Conservation (phyloP, 2,888 invertebrate species). For the Hymenopus coronatus region DNA sequence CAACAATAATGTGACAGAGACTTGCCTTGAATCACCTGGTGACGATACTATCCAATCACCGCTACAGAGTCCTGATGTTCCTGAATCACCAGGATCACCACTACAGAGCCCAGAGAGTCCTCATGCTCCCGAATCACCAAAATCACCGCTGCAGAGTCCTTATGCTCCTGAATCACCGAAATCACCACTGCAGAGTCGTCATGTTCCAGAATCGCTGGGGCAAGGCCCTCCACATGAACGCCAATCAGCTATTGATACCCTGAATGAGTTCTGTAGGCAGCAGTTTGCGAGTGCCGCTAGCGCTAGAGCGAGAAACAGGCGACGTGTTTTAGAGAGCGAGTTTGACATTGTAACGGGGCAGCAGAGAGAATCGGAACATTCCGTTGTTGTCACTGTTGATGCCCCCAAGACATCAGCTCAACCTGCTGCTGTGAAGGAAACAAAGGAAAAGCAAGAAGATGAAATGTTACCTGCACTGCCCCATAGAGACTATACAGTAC, state of each 20-base stretch:
- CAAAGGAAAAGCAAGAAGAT: background rate
- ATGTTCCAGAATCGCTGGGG: too few relatives aligned
- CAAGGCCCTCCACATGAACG: too few relatives aligned
- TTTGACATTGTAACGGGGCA: background rate
- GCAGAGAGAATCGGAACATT: background rate
- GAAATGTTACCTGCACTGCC: background rate
- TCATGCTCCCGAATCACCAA: too few relatives aligned
- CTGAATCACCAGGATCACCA: too few relatives aligned
- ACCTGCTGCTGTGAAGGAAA: background rate
- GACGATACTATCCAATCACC: too few relatives aligned
- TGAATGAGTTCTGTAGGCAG: background rate
- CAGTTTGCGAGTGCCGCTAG: background rate
- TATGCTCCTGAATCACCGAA: too few relatives aligned
- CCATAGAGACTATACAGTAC: background rate
- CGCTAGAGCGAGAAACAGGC: background rate
- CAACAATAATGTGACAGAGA: background rate
- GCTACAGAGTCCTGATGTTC: too few relatives aligned
- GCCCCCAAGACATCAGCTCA: background rate
- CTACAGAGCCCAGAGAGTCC: too few relatives aligned
- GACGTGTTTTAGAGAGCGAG: background rate
- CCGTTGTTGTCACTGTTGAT: background rate
- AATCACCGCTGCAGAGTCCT: too few relatives aligned
- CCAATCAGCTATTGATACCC: too few relatives aligned
- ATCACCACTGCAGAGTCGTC: too few relatives aligned
- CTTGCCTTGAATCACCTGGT: background rate